phyloP scores from a whole-genome alignment of 1,140 invertebrate genomes.

The Helicoverpa armigera region DNA sequence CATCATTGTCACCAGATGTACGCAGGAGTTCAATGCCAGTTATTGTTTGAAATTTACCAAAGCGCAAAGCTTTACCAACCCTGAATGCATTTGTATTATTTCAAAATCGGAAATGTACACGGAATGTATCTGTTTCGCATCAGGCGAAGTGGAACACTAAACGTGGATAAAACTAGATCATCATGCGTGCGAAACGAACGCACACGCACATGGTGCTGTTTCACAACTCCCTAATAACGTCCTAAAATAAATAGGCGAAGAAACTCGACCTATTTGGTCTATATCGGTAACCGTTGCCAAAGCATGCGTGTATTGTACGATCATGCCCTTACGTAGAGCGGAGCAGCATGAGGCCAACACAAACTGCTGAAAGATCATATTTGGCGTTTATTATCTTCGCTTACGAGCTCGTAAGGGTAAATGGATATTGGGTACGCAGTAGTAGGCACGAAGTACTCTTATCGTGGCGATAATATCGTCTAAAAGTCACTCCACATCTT shows the following conservation, averaged over 20 bases:
- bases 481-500: background rate
- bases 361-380: constrained; percentile 3
- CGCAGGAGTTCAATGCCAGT: too few species aligned
- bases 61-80: background rate
- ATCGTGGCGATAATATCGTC: background rate
- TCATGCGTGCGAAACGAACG: constrained; percentile 51
- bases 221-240: constrained; percentile 58
- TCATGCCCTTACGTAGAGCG: constrained; percentile 6
- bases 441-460: background rate
- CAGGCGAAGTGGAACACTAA: constrained; percentile 9
- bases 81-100: constrained; percentile 8
- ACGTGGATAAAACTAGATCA: constrained; percentile 55
- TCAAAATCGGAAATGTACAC: constrained; percentile 34
- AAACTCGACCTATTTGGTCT: constrained; percentile 53
- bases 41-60: constrained; percentile 21
- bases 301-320: background rate
- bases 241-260: constrained; percentile 55
- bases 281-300: constrained; percentile 46
- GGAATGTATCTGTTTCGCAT: constrained; percentile 37
- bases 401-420: background rate
- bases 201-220: constrained; percentile 52
- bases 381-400: constrained; percentile 1
- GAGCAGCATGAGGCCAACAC: constrained; percentile 4
- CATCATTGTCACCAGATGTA: too few species aligned
- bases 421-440: constrained; percentile 15